A percentile compares a stretch with the other conserved stretches of the same genome.
Evolutionary conservation across 2,797 vertebrate species (phyloP).

Genomic region (Sylvia borin): DNA sequence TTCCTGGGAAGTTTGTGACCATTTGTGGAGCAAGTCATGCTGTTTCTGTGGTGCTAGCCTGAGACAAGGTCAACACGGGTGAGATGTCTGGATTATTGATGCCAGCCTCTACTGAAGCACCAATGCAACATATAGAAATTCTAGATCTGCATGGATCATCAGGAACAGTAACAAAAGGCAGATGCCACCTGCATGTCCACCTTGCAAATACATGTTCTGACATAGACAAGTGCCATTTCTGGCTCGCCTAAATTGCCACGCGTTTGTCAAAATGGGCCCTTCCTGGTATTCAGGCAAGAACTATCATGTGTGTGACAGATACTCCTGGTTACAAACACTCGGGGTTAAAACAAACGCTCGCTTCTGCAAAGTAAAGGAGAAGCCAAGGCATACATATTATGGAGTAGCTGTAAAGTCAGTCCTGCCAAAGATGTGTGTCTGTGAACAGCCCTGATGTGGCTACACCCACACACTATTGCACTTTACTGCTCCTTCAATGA

Average conservation of each 20-base stretch:
- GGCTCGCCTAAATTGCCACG: accelerated
- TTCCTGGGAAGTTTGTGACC: background rate
- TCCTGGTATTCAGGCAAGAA: background rate
- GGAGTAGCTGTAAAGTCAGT: background rate
- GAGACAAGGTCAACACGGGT: background rate
- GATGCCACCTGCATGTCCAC: background rate
- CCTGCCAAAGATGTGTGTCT: background rate
- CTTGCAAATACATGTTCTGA: background rate
- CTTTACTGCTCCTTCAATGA: background rate
- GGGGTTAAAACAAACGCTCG: background rate
- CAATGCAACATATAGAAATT: background rate
- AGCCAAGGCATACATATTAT: background rate
- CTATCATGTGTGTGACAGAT: background rate
- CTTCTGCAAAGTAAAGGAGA: background rate
- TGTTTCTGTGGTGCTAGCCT: background rate
- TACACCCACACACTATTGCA: background rate
- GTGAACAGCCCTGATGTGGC: background rate
- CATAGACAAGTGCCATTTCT: background rate
- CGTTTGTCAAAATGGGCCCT: background rate
- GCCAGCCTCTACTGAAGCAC: background rate
- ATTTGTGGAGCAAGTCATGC: background rate
- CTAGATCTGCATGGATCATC: background rate
- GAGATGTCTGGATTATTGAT: background rate
- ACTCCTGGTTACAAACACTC: background rate
- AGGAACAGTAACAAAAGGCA: background rate